Conservation (phyloP, 1,140 invertebrate genomes). For the Ceratosolen fusciceps region DNA sequence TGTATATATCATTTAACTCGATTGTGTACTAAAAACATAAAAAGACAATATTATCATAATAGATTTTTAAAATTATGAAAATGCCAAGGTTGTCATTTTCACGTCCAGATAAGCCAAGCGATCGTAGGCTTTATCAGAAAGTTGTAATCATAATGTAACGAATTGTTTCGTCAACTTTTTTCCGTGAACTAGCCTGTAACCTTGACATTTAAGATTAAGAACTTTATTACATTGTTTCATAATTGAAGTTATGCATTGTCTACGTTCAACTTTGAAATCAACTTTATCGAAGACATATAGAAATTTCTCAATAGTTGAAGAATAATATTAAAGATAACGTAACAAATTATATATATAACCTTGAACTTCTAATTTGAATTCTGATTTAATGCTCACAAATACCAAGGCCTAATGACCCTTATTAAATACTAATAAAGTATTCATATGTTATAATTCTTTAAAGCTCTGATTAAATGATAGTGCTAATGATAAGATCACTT, state of each 20-base stretch:
- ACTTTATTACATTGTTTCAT: slow-evolving; percentile 43
- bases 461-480: background rate
- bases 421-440: background rate
- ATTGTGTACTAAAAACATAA: background rate
- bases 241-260: slow-evolving; percentile 11
- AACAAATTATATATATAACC: background rate
- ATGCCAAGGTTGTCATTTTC: slow-evolving; percentile 1
- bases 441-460: background rate
- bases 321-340: background rate
- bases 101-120: slow-evolving; percentile 10
- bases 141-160: slow-evolving; percentile 21
- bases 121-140: slow-evolving; percentile 28
- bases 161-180: slow-evolving; percentile 19
- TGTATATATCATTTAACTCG: too few species aligned
- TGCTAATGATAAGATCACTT: background rate
- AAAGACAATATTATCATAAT: slow-evolving; percentile 14
- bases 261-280: background rate
- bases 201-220: slow-evolving; percentile 46
- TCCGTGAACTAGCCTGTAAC: slow-evolving; percentile 14
- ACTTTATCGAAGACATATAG: background rate
- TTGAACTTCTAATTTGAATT: background rate
- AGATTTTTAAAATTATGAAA: background rate
- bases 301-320: background rate
- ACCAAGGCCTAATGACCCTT: background rate
- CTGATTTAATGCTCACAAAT: background rate